These are phyloP conservation scores for Neomorphus geoffroyi DNA, from an alignment of 2,797 vertebrate genomes.

Conservation along the genomic window DNA sequence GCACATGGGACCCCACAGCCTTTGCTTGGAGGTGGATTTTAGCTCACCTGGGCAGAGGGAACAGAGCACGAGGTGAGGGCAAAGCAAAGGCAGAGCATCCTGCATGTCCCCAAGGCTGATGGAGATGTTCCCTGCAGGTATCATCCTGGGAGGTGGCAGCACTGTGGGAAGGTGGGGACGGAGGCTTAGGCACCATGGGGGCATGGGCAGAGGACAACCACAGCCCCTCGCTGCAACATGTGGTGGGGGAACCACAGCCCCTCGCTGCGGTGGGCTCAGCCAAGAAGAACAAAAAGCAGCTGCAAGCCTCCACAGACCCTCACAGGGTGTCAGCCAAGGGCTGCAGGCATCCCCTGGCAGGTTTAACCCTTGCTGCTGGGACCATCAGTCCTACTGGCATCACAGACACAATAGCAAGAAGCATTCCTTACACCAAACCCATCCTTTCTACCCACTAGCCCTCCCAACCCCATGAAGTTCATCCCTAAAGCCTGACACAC, in stretches of 20 bases:
- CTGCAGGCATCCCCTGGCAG: not conserved
- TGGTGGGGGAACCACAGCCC: not conserved
- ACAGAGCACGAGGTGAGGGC: fast-evolving
- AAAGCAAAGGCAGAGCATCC: not conserved
- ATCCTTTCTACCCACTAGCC: not conserved
- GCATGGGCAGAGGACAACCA: not conserved
- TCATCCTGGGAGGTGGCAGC: not conserved
- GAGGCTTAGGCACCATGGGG: fast-evolving
- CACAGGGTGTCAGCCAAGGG: not conserved
- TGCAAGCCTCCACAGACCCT: not conserved
- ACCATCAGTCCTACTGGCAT: fast-evolving
- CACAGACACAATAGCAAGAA: fast-evolving
- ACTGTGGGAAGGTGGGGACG: fast-evolving
- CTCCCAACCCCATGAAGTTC: not conserved
- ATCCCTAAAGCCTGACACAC: not conserved
- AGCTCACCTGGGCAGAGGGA: not conserved
- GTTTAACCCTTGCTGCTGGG: not conserved
- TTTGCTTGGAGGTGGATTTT: not conserved
- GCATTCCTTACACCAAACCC: not conserved
- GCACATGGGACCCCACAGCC: not conserved
- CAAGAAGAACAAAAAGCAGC: not conserved
- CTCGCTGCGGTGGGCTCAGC: not conserved
- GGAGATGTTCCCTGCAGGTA: fast-evolving
- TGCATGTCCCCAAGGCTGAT: fast-evolving
- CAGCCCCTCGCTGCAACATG: no score